Percentiles rank a stretch among this genome's conserved stretches.
Conservation (phyloP, 92 coral and sea anemone species). For the Zoanthus sansibaricus region DNA sequence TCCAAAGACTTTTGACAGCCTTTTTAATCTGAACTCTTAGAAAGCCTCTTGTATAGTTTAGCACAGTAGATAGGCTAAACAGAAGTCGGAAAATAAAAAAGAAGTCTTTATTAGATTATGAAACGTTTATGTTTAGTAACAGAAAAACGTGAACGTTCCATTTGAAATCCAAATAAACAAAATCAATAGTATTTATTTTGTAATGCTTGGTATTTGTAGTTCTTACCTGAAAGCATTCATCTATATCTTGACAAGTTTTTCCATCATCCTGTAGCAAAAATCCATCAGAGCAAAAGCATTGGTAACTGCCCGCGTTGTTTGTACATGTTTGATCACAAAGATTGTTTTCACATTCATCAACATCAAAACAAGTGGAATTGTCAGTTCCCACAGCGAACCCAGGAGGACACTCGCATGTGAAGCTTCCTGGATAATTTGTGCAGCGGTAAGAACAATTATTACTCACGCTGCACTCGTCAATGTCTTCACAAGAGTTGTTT, state of each 20-base stretch:
- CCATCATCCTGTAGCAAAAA: constrained; percentile 30
- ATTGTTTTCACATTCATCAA: constrained; percentile 18
- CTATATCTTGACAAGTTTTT: constrained; percentile 20
- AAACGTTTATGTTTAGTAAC: no score
- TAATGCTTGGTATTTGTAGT: neutral
- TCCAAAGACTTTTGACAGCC: no score
- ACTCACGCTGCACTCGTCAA: constrained; percentile 18
- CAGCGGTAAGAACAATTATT: constrained; percentile 26
- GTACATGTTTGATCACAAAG: constrained; percentile 21
- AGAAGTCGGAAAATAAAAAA: no score
- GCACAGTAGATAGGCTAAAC: no score
- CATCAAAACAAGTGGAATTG: constrained; percentile 28
- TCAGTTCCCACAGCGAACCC: constrained; percentile 22
- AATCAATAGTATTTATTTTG: no score
- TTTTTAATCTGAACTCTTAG: no score
- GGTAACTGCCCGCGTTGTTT: constrained; percentile 26
- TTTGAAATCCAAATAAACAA: no score
- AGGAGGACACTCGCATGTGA: constrained; percentile 19
- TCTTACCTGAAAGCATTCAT: constrained; percentile 29
- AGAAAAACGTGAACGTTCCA: no score
- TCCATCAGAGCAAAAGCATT: constrained; percentile 14
- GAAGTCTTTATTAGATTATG: no score
- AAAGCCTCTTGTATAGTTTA: no score
- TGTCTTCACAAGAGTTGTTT: constrained; percentile 41
- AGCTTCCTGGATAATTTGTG: constrained; percentile 27